phyloP scores from a whole-genome alignment of 2,797 vertebrate species.

The Syngnathus rostellatus region DNA sequence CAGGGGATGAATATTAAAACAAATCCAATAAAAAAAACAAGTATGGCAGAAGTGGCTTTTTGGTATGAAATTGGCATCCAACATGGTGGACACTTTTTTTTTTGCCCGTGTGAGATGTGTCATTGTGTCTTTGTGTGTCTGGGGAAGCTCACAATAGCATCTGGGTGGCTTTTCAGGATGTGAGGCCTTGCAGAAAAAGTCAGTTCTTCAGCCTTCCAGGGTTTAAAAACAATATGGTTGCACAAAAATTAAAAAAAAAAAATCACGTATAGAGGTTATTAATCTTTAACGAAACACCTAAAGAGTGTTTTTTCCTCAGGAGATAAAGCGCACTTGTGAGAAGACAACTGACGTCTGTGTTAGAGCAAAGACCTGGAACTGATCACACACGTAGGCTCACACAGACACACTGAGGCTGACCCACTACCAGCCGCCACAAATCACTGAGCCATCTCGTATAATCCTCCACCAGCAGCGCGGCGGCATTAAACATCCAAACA shows the following conservation, averaged over 20 bases:
- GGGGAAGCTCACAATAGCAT: slow-evolving; percentile 55
- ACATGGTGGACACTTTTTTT: neutral
- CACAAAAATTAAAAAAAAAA: slow-evolving; percentile 48
- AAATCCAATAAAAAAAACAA: no score
- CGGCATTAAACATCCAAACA: slow-evolving; percentile 63
- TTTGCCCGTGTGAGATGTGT: slow-evolving; percentile 16
- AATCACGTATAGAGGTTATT: slow-evolving; percentile 37
- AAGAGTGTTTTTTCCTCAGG: slow-evolving; percentile 18
- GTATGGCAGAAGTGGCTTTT: neutral
- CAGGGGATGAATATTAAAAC: no score
- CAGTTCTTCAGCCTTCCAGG: slow-evolving; percentile 49
- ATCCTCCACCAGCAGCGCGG: slow-evolving; percentile 56
- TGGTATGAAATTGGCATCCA: neutral
- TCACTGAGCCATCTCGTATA: slow-evolving; percentile 62
- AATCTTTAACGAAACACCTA: slow-evolving; percentile 35
- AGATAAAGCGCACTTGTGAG: slow-evolving; percentile 14
- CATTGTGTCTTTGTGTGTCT: slow-evolving; percentile 33
- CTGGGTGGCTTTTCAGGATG: slow-evolving; percentile 42
- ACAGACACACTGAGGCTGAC: slow-evolving; percentile 17
- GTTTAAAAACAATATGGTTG: neutral
- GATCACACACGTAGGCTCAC: slow-evolving; percentile 22
- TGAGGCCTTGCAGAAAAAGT: slow-evolving; percentile 55
- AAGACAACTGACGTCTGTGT: slow-evolving; percentile 51
- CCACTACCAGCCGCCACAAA: slow-evolving; percentile 58
- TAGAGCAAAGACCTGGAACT: slow-evolving; percentile 45